These are phyloP conservation scores for Onychostruthus taczanowskii DNA, from an alignment of 2,113 vertebrate species.

Conservation along the genomic window DNA sequence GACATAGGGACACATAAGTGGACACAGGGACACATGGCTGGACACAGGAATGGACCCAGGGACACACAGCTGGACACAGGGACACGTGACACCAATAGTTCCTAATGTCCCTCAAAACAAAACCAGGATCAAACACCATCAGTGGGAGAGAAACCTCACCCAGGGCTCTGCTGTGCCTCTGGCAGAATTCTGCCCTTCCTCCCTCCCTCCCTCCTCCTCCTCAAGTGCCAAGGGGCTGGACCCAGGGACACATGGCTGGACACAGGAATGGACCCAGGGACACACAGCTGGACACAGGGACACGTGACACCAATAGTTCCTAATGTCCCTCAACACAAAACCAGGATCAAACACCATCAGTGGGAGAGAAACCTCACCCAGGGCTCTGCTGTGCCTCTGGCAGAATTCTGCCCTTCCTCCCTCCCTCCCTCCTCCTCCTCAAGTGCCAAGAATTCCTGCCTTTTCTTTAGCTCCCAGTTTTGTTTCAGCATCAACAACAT, in stretches of 20 bases:
- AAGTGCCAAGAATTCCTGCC: not conserved
- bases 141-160: not conserved
- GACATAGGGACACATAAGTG: not conserved
- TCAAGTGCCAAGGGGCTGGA: too few relatives aligned
- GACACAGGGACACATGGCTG: not conserved
- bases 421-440: not conserved
- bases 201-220: not conserved
- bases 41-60: too few relatives aligned
- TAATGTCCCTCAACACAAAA: accelerated
- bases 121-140: accelerated
- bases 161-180: not conserved
- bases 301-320: not conserved
- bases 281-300: not conserved
- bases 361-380: not conserved
- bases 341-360: accelerated
- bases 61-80: not conserved
- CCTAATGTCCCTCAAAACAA: accelerated
- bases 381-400: not conserved
- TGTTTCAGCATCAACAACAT: not conserved
- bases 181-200: not conserved
- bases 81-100: not conserved
- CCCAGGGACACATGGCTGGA: not conserved
- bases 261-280: not conserved
- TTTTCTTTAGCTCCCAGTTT: not conserved
- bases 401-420: not conserved